A percentile compares a stretch with the other conserved stretches of the same genome.
These are phyloP conservation scores for Ptyas mucosa DNA, from an alignment of 2,113 vertebrate genomes.

Conservation along the genomic window DNA sequence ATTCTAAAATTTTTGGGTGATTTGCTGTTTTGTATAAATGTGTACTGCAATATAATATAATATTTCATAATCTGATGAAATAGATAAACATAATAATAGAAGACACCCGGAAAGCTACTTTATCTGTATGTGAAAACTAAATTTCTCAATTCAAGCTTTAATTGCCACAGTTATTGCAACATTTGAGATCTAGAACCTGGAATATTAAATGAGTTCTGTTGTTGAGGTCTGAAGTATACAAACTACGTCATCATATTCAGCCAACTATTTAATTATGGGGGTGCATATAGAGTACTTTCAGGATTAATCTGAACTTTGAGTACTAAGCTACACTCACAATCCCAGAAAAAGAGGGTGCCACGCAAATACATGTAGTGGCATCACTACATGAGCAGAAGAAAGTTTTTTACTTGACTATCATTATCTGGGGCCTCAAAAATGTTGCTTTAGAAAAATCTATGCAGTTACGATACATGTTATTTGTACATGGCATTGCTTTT, in stretches of 20 bases:
- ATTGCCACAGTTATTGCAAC: not conserved
- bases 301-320: not conserved
- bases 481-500: not conserved
- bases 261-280: not conserved
- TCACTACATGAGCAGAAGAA: not conserved
- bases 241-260: not conserved
- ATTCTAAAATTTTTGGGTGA: not conserved
- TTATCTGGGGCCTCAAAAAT: not conserved
- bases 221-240: not conserved
- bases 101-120: not conserved
- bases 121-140: not conserved
- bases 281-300: not conserved
- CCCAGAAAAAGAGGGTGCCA: not conserved
- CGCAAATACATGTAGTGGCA: not conserved
- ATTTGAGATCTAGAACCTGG: not conserved
- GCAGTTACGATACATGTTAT: not conserved
- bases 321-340: not conserved
- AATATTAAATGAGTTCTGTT: not conserved
- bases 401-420: not conserved
- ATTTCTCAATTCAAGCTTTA: not conserved
- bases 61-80: not conserved
- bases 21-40: not conserved
- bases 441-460: not conserved
- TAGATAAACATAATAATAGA: not conserved
- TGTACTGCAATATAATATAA: not conserved